Conservation (phyloP, 2,888 invertebrate species). For the Tyria jacobaeae region DNA sequence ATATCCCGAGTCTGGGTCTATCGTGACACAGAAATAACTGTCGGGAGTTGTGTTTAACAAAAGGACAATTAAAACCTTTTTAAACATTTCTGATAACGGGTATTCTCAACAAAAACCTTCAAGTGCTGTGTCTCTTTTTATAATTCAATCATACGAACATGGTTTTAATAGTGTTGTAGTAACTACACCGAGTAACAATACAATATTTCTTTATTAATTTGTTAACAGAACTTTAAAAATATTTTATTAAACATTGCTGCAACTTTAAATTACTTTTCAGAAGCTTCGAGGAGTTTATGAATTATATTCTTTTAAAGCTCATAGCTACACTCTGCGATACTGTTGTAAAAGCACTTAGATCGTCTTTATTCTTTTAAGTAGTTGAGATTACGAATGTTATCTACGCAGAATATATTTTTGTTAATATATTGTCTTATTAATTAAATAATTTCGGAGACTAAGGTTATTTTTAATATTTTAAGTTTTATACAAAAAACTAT, state of each 20-base stretch:
- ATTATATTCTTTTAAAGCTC: slow-evolving; percentile 32
- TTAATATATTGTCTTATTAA: too few relatives aligned
- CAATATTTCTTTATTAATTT: slow-evolving; percentile 9
- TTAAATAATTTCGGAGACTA: too few relatives aligned
- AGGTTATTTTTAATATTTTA: too few relatives aligned
- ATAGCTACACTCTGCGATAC: neutral
- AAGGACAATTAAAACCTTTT: neutral
- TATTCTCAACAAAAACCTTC: neutral
- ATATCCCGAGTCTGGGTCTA: too few relatives aligned
- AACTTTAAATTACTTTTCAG: slow-evolving; percentile 44
- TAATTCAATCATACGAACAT: neutral
- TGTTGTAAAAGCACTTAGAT: neutral
- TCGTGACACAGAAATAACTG: too few relatives aligned
- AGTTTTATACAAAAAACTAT: too few relatives aligned
- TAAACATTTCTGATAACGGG: too few relatives aligned
- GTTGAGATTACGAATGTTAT: neutral
- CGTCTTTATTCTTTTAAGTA: neutral
- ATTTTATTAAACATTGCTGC: slow-evolving; percentile 40
- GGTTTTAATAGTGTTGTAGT: neutral
- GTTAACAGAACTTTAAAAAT: slow-evolving; percentile 31
- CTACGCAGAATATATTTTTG: neutral
- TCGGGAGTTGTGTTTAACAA: neutral
- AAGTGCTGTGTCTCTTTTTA: neutral
- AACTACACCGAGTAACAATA: neutral
- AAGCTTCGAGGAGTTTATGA: slow-evolving; percentile 38